These are phyloP conservation scores for Bombus waltoni DNA, from an alignment of 1,140 invertebrate genomes.

Conservation along the genomic window DNA sequence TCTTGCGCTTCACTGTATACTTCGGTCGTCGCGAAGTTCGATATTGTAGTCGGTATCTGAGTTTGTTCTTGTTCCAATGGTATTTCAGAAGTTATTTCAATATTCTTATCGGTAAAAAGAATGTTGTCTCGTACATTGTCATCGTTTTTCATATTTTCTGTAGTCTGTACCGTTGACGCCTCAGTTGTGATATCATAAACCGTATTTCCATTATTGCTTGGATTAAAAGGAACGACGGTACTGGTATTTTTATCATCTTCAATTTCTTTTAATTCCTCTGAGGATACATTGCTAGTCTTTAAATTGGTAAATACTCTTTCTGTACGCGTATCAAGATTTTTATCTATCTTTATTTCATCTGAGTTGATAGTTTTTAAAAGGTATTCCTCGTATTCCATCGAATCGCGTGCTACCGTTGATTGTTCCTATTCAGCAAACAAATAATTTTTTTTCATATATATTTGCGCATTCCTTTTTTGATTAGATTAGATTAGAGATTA, in stretches of 20 bases:
- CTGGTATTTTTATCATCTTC: background rate
- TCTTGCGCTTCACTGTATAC: background rate
- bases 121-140: background rate
- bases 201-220: background rate
- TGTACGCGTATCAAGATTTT: background rate
- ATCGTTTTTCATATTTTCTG: background rate
- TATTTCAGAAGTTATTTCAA: background rate
- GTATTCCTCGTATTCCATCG: slow-evolving; percentile 3
- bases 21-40: slow-evolving; percentile 5
- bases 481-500: background rate
- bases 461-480: background rate
- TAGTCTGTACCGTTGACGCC: background rate
- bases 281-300: background rate
- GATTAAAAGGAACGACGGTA: background rate
- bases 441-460: background rate
- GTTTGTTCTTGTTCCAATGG: background rate
- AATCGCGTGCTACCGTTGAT: background rate
- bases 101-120: background rate
- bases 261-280: background rate
- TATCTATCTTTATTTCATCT: background rate
- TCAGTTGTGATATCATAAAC: background rate
- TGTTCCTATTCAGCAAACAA: background rate
- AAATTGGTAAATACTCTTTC: background rate
- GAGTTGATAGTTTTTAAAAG: background rate
- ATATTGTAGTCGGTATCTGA: background rate